These are phyloP conservation scores for Pterocles burchelli DNA, from an alignment of 2,113 vertebrate species.

Conservation along the genomic window DNA sequence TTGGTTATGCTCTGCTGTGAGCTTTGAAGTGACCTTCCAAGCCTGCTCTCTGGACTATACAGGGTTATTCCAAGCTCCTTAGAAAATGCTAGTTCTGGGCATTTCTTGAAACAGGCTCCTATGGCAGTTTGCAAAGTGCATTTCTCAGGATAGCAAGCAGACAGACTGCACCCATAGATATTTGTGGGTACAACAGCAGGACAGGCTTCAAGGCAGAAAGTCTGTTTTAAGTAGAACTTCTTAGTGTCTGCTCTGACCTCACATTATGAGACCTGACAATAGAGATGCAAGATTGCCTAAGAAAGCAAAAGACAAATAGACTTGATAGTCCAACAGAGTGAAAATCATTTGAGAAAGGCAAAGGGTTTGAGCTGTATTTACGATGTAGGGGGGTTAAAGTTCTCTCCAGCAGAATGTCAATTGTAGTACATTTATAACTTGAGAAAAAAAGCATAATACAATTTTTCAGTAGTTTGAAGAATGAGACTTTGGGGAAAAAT, in stretches of 20 bases:
- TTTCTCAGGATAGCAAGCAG: neutral
- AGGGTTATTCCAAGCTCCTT: neutral
- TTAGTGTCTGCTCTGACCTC: neutral
- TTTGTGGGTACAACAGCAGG: neutral
- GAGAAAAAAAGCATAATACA: neutral
- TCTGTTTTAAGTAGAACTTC: neutral
- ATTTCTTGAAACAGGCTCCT: neutral
- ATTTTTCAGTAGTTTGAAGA: neutral
- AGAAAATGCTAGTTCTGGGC: neutral
- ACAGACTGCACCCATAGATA: neutral
- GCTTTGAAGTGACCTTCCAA: neutral
- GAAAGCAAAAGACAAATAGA: neutral
- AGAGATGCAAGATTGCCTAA: neutral
- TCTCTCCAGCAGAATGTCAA: neutral
- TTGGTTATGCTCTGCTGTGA: neutral
- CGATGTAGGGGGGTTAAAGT: neutral
- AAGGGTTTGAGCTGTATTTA: neutral
- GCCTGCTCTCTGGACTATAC: neutral
- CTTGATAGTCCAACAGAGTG: neutral
- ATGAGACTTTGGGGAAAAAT: neutral
- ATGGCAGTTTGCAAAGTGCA: neutral
- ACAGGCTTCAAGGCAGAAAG: neutral
- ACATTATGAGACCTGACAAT: neutral
- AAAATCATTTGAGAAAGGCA: neutral
- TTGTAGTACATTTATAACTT: neutral